Evolutionary conservation across 2,113 vertebrate genomes (phyloP).

Genomic region (Aegotheles bennettii): DNA sequence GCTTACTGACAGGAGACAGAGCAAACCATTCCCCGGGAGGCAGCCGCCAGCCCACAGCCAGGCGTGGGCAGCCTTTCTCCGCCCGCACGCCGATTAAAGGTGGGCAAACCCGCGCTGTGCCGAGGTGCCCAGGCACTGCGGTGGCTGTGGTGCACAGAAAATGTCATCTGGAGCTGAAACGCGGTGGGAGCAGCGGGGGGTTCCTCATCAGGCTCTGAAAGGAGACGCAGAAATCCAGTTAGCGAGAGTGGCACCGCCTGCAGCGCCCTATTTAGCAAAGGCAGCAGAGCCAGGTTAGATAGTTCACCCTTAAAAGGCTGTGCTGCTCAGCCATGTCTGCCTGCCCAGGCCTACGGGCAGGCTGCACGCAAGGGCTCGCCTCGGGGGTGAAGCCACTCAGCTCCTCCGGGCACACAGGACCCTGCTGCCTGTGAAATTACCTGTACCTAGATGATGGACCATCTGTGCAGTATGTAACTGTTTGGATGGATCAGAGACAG

Average conservation of each 20-base stretch:
- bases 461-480: accelerated
- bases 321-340: not conserved
- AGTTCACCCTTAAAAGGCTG: slow-evolving; percentile 52
- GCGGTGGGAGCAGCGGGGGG: not conserved
- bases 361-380: not conserved
- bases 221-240: not conserved
- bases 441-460: too few species aligned
- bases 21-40: not conserved
- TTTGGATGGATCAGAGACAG: not conserved
- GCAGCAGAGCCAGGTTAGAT: not conserved
- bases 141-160: not conserved
- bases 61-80: not conserved
- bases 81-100: not conserved
- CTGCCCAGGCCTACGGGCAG: not conserved
- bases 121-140: accelerated
- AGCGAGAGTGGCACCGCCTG: accelerated
- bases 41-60: not conserved
- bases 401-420: accelerated
- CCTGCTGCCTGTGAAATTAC: not conserved
- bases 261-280: not conserved
- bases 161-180: not conserved
- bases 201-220: not conserved
- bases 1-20: not conserved
- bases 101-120: not conserved
- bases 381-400: accelerated